Percentiles rank a stretch among this genome's conserved stretches.
These are phyloP conservation scores for Anorthoa munda DNA, from an alignment of 2,888 invertebrate genomes.

Conservation along the genomic window DNA sequence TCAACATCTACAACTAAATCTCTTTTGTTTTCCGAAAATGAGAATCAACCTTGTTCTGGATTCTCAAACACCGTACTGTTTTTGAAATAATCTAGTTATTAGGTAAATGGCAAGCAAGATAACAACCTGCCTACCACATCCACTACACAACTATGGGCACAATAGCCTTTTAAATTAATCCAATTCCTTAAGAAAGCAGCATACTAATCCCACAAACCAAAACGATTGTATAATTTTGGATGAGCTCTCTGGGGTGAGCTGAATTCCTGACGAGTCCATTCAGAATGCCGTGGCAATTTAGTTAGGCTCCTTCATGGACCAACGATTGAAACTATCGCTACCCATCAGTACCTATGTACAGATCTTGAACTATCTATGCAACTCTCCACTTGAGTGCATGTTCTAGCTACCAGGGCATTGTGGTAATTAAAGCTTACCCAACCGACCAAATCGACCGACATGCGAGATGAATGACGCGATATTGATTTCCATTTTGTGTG, in stretches of 20 bases:
- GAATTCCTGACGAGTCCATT: neutral
- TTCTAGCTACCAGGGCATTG: neutral
- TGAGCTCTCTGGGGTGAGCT: too few species aligned
- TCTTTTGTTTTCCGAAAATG: neutral
- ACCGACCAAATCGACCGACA: too few species aligned
- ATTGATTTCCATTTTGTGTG: too few species aligned
- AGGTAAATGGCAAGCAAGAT: too few species aligned
- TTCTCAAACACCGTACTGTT: neutral
- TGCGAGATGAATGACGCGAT: too few species aligned
- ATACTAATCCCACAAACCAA: constrained; percentile 1
- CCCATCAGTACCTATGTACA: neutral
- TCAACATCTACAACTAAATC: too few species aligned
- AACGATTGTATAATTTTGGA: neutral
- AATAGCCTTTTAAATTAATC: neutral
- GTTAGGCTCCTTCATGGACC: neutral
- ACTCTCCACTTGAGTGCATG: neutral
- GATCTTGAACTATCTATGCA: neutral
- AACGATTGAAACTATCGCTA: neutral
- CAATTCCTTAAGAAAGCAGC: constrained; percentile 6
- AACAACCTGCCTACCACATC: neutral
- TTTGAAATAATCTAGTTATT: neutral
- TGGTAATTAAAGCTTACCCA: neutral
- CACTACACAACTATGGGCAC: neutral
- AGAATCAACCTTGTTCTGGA: neutral
- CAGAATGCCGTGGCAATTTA: neutral